Percentiles rank a stretch among this genome's conserved stretches.
Evolutionary conservation across 2,888 invertebrate species (phyloP).

Genomic region (Platerodrilus igneus): DNA sequence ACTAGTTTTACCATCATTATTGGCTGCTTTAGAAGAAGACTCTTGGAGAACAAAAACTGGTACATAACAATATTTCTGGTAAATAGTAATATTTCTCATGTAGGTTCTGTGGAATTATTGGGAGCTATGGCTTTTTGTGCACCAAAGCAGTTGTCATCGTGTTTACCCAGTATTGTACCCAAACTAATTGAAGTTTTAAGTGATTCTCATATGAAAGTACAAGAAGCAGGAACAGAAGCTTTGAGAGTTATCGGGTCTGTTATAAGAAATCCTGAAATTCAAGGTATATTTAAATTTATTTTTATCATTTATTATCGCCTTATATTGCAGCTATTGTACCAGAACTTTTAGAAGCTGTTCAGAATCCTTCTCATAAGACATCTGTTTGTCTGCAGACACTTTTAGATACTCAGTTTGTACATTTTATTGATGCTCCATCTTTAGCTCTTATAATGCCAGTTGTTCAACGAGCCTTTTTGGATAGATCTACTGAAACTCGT

Average conservation of each 20-base stretch:
- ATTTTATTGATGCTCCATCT: constrained; percentile 98
- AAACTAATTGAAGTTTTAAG: constrained; percentile 94
- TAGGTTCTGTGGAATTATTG: constrained; percentile 89
- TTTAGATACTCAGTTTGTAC: constrained; percentile 94
- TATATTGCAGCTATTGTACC: constrained; percentile 69
- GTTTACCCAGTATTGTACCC: constrained; percentile 96
- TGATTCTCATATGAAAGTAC: constrained; percentile 96
- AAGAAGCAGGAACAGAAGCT: constrained; percentile 94
- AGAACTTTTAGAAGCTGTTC: constrained; percentile 81
- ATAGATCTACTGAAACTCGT: constrained; percentile 94
- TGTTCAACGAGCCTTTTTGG: constrained; percentile 95
- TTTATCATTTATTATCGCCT: neutral
- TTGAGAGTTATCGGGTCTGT: constrained; percentile 95
- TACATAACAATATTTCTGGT: constrained; percentile 31
- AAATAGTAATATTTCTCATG: constrained; percentile 12
- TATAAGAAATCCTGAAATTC: constrained; percentile 97
- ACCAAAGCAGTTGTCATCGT: constrained; percentile 96
- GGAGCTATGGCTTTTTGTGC: constrained; percentile 99
- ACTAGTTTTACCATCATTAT: constrained; percentile 87
- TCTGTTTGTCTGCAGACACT: constrained; percentile 88
- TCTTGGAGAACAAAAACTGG: constrained; percentile 98
- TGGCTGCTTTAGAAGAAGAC: constrained; percentile 93
- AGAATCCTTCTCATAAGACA: constrained; percentile 95
- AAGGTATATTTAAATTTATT: constrained; percentile 51
- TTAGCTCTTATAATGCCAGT: constrained; percentile 99